Evolutionary conservation across 2,797 vertebrate genomes (phyloP), one percentile per base, ranked within the genome.

Genomic region (Aselliscus stoliczkanus): DNA sequence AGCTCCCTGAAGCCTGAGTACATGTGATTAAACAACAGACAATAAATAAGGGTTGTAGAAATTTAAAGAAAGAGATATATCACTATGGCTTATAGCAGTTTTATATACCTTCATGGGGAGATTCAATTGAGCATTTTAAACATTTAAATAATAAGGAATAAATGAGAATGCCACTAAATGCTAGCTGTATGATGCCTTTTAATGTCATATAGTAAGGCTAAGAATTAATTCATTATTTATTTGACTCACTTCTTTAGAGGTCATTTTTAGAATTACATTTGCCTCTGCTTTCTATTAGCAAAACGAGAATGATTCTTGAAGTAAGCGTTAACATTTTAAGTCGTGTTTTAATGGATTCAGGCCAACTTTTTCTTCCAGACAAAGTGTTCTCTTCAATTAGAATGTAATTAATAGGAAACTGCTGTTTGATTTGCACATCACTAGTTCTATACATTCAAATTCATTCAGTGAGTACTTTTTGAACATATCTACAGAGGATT

Each of bases 281-380:
- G 23, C 29, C 31, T 75, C 5, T 75, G 8, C 14, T 50, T 67
- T 20, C 8, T 17, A 77, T 76, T 77, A 69, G 67, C 50, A 37
- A 88, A 87, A 44, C 60, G 58, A 69, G 39, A 89, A 50, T 77
- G n/a, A 47, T 89, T 58, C 27, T 58, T 27, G 29, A 69, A 42
- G 21, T 94, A 83, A 84, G 58, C 52, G 25, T 50, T 89, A 69
- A 89, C 20, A 58, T 67, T 89, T 88, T 89, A 89, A 94, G 50
- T 29, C 89, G 60, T 42, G 4, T 76, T 84, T 89, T 94, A 58
- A 42, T 77, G 27, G 34, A 76, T 52, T 60, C 27, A 60, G 34
- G 42, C 20, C 18, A 83, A 21, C 23, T 81, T 64, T 81, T 83
- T 94, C 39, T 76, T 60, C 47, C 76, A 29, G 62, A 83, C 39